Evolutionary conservation across 2,888 invertebrate genomes (phyloP), one percentile per base, ranked within the genome.

Genomic region (Drosophila setosimentum): DNA sequence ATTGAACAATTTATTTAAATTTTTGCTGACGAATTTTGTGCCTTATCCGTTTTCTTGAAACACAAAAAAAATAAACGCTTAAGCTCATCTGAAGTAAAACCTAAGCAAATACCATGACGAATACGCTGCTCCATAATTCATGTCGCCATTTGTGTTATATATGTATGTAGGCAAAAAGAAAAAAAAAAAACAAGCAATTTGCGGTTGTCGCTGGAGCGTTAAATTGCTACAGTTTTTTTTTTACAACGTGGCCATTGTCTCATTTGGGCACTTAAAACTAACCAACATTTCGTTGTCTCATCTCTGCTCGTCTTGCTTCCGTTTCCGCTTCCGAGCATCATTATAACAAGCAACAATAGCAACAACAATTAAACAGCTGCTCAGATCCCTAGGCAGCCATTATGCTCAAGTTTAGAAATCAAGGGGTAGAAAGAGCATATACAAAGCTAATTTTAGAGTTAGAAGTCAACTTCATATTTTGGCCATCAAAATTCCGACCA

Each of bases 161-260:
- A 35, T n/a, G 27, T 55, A 40, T 21, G 7, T 33, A 35, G 24
- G 27, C 13, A n/a, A 42, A 10, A n/a, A n/a, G n/a, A n/a, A n/a
- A n/a, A 40, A 10, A 45, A 42, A 29, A 27, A 32, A 29, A 65
- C 8, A 24, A 45, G 45, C 24, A 45, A 59, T 42, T 65, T 67
- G 63, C 53, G 64, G 71, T 51, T 67, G 58, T 68, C 63, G 70
- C 80, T 73, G 73, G 72, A 72, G 75, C 90, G 61, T 76, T 33
- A 85, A 90, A 89, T 87, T 89, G 73, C 58, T 80, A 67, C 86
- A 88, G 73, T 73, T 82, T 89, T 78, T 86, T 62, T 32, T 45
- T 24, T 16, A 16, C 16, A 45, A 24, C 63, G 63, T 68, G 37
- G 69, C 68, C 65, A 59, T 57, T 69, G 71, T 53, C 73, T 75